Evolutionary conservation across 2,797 vertebrate genomes (phyloP), one percentile per base, ranked within the genome.

Genomic region (Enteromius paludinosus): DNA sequence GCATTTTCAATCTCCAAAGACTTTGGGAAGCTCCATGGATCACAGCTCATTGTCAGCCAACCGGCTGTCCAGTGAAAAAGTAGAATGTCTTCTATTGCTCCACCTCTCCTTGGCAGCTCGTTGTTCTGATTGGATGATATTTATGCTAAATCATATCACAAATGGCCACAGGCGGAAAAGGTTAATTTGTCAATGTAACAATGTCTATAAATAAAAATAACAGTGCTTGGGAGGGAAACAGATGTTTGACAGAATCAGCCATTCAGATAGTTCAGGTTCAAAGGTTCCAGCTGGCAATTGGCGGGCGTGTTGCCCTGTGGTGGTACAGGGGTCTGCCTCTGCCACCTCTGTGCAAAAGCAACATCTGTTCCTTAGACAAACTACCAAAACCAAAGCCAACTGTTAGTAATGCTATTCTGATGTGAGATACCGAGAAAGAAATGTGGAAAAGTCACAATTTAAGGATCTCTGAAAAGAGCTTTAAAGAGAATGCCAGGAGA

Each of bases 321-420:
- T 82, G 81, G 54, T 71, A 85, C 83, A 56, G 52, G 84, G 86
- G 85, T 77, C 71, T 79, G 70, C 70, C 76, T 83, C 83, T 86
- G 82, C 85, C 86, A 84, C 72, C 82, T 80, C 84, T 49, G 62
- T 73, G 64, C 79, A 83, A 88, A 85, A 78, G 71, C 76, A 88
- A 83, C 85, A 88, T 87, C 87, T 88, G 88, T 84, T 80, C 78
- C 70, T 85, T 45, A 82, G 77, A 84, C 72, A 85, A 82, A 86
- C 59, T 73, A 74, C 33, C 25, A 14, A 85, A 83, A 81, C 69
- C 62, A 72, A n/a, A 85, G 83, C 83, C 82, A 83, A 86, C 65
- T 79, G 78, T 84, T 86, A 78, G 81, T 52, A 30, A 59, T 28
- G 47, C 59, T 80, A 52, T 84, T 85, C 77, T 80, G 69, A 78